A percentile compares a stretch with the other conserved stretches of the same genome.
phyloP scores from a whole-genome alignment of 2,888 invertebrate species.

The Drosophila subsilvestris region DNA sequence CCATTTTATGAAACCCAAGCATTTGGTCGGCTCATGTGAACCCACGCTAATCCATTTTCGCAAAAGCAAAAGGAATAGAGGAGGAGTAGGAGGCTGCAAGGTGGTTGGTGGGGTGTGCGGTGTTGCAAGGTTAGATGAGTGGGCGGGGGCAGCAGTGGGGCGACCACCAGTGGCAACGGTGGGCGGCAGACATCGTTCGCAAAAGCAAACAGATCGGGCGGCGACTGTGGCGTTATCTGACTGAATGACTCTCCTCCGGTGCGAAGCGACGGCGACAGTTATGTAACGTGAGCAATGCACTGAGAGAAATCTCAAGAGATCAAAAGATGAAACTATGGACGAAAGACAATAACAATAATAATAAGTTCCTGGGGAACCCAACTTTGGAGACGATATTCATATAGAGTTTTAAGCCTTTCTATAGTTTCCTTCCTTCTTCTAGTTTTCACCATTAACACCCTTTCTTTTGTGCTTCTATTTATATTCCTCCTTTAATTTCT shows the following conservation, averaged over 20 bases:
- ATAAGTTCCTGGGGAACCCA: no score
- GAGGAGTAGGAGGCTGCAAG: not conserved
- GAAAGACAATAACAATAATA: no score
- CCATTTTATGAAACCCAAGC: conserved; percentile 76
- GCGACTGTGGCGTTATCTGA: conserved; percentile 52
- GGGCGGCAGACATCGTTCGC: conserved; percentile 36
- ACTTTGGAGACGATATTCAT: no score
- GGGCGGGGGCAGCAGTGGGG: not conserved
- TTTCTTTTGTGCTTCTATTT: no score
- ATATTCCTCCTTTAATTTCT: not conserved
- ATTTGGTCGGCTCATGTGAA: conserved; percentile 76
- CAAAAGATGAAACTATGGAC: not conserved
- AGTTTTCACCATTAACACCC: no score
- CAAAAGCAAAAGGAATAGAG: conserved; percentile 50
- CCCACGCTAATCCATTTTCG: conserved; percentile 77
- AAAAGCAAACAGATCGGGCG: conserved; percentile 73
- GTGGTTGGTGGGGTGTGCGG: no score
- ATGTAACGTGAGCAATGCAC: conserved; percentile 48
- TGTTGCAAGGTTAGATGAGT: not conserved
- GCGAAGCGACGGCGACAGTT: conserved; percentile 59
- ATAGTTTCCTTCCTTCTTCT: no score
- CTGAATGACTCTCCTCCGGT: conserved; percentile 39
- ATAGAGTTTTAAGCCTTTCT: no score
- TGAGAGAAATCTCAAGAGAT: not conserved
- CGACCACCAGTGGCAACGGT: conserved; percentile 2